A percentile compares a stretch with the other conserved stretches of the same genome.
Evolutionary conservation across 1,140 invertebrate species (phyloP).

Genomic region (Sinonovacula constricta): DNA sequence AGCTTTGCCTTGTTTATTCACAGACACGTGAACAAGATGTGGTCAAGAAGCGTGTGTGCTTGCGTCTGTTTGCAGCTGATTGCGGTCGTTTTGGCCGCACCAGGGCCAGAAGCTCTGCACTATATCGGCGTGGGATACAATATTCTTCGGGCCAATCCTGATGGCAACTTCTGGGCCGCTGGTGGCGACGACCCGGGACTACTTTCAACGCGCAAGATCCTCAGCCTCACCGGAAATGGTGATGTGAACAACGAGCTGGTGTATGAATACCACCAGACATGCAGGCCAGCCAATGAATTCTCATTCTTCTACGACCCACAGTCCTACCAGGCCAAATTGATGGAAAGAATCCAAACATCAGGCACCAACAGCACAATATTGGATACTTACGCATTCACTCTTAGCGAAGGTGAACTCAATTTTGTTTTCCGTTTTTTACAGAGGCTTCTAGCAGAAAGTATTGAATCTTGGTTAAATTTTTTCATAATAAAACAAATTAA

Average conservation of each 20-base stretch:
- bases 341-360: slow-evolving; percentile 40
- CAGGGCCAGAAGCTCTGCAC: slow-evolving; percentile 38
- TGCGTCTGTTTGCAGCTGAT: slow-evolving; percentile 26
- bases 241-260: slow-evolving; percentile 44
- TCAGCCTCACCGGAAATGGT: slow-evolving; percentile 38
- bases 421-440: no score
- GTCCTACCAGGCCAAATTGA: slow-evolving; percentile 61
- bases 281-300: slow-evolving; percentile 35
- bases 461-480: no score
- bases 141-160: slow-evolving; percentile 56
- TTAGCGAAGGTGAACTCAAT: no score
- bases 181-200: slow-evolving; percentile 65
- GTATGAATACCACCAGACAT: slow-evolving; percentile 55
- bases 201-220: slow-evolving; percentile 56
- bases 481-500: no score
- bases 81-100: slow-evolving; percentile 3
- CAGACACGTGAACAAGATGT: no score
- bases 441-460: no score
- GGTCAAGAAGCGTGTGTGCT: slow-evolving; percentile 27
- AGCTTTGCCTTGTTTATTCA: no score
- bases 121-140: slow-evolving; percentile 62
- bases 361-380: no score
- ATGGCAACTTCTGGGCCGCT: slow-evolving; percentile 44
- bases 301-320: slow-evolving; percentile 55
- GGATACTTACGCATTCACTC: no score